Base-by-base conservation (phyloP, 2,113 vertebrate species). In the Pteruthius melanotis region DNA sequence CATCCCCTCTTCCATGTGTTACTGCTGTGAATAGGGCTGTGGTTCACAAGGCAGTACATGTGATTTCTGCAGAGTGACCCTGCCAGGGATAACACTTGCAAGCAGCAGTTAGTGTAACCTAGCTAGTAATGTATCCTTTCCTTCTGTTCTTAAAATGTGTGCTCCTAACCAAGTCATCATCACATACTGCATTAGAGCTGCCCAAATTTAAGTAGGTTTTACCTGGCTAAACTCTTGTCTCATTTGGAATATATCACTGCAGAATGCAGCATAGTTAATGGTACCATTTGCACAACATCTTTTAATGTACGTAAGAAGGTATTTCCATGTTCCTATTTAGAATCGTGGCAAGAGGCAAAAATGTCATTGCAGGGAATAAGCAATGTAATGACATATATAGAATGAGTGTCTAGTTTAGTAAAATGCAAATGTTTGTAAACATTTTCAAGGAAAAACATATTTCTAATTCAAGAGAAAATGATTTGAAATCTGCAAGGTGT, bases 1-100 rank as follows among this genome's bases (percentile, higher is more conserved):
- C 27, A 11, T 88, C 57, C 31, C 10, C 9, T 45, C 31, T 57
- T 88, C 50, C 42, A 27, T 59, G 70, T 11, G 5, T 54, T 76
- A 44, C 10, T 92, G 45, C 64, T 89, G 42, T 77, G 85, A 86
- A 50, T 1, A 70, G 35, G 14, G n/a, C 66, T 72, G 50, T 66
- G 42, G 16, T 54, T 93, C 91, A 87, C 86, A 64, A 77, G 92
- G 95, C 79, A 96, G 39, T 9, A 44, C 90, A 63, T 63, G 85
- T 92, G 91, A 89, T 83, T 80, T 39, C 68, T 74, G 27, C 90
- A 57, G 21, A 14, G 42, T 77, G 45, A 54, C 77, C 42, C 75
- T 86, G 72, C 57, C 88, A 54, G 82, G 45, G 40, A 27, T 42
- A 72, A 80, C 83, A 89, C 1, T 16, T 92, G 79, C 68, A 47